Evolutionary conservation across 2,888 invertebrate species (phyloP).

Genomic region (Xylophagus ater): DNA sequence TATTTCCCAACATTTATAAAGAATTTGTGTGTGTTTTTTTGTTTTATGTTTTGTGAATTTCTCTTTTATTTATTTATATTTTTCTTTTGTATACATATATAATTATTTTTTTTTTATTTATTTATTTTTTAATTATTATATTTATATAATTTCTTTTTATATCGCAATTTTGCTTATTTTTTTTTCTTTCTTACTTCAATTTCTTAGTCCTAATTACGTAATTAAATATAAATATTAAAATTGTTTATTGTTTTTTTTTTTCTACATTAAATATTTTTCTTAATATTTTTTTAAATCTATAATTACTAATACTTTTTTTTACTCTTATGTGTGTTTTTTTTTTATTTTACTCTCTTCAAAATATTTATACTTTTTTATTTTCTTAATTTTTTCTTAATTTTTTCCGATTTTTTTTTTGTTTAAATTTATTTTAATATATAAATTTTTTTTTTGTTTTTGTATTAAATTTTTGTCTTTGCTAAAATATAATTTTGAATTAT

Average conservation of each 20-base stretch:
- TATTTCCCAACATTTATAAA: slow-evolving; percentile 7
- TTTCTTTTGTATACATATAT: slow-evolving; percentile 14
- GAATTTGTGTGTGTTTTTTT: slow-evolving; percentile 14
- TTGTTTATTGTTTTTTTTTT: slow-evolving; percentile 11
- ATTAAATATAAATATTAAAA: slow-evolving; percentile 17
- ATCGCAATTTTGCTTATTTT: too few relatives aligned
- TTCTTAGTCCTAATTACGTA: slow-evolving; percentile 15
- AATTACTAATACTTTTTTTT: slow-evolving; percentile 16
- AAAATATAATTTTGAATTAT: too few relatives aligned
- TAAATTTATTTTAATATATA: neutral
- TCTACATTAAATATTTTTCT: slow-evolving; percentile 8
- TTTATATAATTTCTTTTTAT: too few relatives aligned
- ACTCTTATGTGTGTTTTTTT: slow-evolving; percentile 2
- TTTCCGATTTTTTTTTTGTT: neutral
- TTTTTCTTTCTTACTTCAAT: slow-evolving; percentile 16
- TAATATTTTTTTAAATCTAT: slow-evolving; percentile 11
- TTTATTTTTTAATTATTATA: too few relatives aligned
- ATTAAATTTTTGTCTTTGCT: too few relatives aligned
- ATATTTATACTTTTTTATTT: neutral
- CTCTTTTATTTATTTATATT: slow-evolving; percentile 13
- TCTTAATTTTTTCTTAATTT: too few relatives aligned
- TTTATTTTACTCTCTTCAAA: slow-evolving; percentile 8
- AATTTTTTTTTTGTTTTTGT: too few relatives aligned
- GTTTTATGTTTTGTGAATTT: slow-evolving; percentile 16
- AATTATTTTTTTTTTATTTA: too few relatives aligned